phyloP scores from a whole-genome alignment of 2,888 invertebrate genomes.

The Resseliella maxima region DNA sequence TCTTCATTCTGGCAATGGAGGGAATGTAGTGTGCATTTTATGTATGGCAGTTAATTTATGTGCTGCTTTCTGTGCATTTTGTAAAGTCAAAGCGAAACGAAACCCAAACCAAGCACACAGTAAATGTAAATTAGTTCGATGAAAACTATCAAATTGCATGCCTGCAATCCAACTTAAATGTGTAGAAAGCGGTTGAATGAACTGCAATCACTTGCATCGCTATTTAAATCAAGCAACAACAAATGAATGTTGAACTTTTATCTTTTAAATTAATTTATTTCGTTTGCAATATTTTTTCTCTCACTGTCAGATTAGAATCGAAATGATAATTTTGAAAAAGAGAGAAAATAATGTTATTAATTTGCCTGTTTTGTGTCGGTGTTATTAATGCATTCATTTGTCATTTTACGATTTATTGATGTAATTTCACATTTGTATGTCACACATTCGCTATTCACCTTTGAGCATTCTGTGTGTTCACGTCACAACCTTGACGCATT shows the following conservation, averaged over 20 bases:
- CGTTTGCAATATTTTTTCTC: slow-evolving; percentile 19
- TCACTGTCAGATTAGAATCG: slow-evolving; percentile 32
- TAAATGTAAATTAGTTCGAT: slow-evolving; percentile 47
- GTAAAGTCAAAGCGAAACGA: background rate
- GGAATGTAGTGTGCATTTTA: background rate
- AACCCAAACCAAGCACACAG: background rate
- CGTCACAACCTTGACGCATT: slow-evolving; percentile 44
- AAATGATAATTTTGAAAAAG: no score
- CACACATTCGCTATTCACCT: background rate
- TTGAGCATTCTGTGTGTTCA: background rate
- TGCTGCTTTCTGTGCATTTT: background rate
- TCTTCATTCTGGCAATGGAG: background rate
- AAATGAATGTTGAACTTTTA: background rate
- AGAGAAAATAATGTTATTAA: slow-evolving; percentile 20
- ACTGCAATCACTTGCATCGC: background rate
- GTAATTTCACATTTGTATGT: slow-evolving; percentile 35
- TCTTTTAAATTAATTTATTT: slow-evolving; percentile 42
- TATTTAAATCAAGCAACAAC: background rate
- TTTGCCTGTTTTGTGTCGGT: background rate
- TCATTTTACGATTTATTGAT: slow-evolving; percentile 49
- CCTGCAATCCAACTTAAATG: background rate
- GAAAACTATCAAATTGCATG: slow-evolving; percentile 54
- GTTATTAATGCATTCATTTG: slow-evolving; percentile 52
- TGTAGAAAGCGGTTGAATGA: slow-evolving; percentile 13
- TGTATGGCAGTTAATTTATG: slow-evolving; percentile 33